Evolutionary conservation across 2,797 vertebrate genomes (phyloP), one percentile per base, ranked within the genome.

Genomic region (Danio aesculapii): DNA sequence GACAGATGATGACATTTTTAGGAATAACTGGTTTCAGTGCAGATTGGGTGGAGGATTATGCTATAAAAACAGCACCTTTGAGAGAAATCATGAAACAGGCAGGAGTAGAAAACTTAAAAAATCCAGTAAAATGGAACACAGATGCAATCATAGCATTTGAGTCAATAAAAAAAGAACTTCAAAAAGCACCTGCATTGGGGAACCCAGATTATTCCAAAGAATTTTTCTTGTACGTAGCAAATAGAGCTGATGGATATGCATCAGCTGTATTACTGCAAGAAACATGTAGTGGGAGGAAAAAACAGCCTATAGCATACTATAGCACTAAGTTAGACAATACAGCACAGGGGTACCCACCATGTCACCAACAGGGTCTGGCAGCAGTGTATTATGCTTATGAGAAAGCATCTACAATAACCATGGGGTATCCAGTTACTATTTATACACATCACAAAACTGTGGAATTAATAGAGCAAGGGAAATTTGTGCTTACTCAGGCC

Each of bases 141-240:
- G n/a, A n/a, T n/a, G n/a, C n/a, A n/a, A n/a, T n/a, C n/a, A n/a
- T n/a, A n/a, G n/a, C n/a, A n/a, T n/a, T n/a, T n/a, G 9, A 9
- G 1, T 6, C 12, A 6, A 0, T 12, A 0, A 21, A 30, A 3
- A 61, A 61, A 0, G 30, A 39, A 1, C 1, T 44, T 1, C 39
- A 43, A 10, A 39, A 8, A 0, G 41, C 14, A 0, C 62, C 41
- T 2, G 41, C 12, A 0, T 5, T 43, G 1, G 6, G 7, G 0
- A 14, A 1, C 0, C 58, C 21, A 3, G 1, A 13, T 0, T 61
- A 39, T 61, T 6, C 8, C 0, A 39, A 14, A 13, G 0, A 5
- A 1, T 63, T 63, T 0, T 14, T 41, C 3, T 5, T 63, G 8
- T 63, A 44, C 5, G 39, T 63, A 0, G 62, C 39, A 0, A 7